phyloP scores from a whole-genome alignment of 2,888 invertebrate species.

The Priocnemis perturbator region DNA sequence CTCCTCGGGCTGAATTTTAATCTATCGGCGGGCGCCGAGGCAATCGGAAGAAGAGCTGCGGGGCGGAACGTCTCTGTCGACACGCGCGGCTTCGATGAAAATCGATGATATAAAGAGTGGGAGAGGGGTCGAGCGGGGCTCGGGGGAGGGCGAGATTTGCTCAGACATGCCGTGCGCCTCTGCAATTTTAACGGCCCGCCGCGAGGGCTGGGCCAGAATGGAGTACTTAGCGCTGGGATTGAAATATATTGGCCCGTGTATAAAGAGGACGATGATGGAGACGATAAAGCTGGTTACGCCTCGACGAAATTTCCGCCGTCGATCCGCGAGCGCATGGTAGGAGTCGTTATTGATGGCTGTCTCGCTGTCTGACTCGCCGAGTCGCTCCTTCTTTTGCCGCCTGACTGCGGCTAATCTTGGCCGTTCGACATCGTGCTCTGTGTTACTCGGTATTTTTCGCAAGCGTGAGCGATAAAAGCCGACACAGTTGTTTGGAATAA shows the following conservation, averaged over 20 bases:
- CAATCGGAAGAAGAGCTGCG: slow-evolving; percentile 41
- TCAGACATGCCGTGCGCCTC: slow-evolving; percentile 42
- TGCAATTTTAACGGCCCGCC: slow-evolving; percentile 41
- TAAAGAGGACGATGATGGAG: slow-evolving; percentile 33
- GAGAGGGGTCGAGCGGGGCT: neutral
- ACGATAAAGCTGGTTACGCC: slow-evolving; percentile 37
- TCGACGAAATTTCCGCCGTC: neutral
- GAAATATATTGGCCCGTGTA: slow-evolving; percentile 44
- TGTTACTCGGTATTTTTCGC: no score
- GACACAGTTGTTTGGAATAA: no score
- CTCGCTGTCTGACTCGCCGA: no score
- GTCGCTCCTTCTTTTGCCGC: no score
- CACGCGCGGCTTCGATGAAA: slow-evolving; percentile 40
- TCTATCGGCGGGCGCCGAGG: slow-evolving; percentile 55
- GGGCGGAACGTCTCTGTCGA: no score
- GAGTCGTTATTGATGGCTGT: no score
- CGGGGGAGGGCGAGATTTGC: slow-evolving; percentile 28
- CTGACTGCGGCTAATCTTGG: no score
- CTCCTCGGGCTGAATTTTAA: slow-evolving; percentile 49
- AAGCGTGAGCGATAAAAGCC: no score
- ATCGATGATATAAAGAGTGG: slow-evolving; percentile 46
- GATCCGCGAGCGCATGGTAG: no score
- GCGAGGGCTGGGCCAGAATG: slow-evolving; percentile 37
- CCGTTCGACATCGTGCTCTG: no score
- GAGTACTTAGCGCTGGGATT: slow-evolving; percentile 51